Conservation (phyloP, 2,888 invertebrate species). For the Xanthia togata region DNA sequence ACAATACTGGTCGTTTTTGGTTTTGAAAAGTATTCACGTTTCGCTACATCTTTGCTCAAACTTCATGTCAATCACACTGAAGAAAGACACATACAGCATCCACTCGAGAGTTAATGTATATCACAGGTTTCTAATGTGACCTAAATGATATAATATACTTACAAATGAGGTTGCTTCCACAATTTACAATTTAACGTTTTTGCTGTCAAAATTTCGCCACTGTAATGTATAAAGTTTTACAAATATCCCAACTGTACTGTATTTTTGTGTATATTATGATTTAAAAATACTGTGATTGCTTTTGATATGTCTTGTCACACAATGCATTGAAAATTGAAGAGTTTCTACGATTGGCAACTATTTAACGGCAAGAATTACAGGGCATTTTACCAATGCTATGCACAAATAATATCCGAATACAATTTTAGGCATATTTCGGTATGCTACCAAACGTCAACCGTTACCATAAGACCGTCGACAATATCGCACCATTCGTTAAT, state of each 20-base stretch:
- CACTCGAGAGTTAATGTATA: slow-evolving; percentile 85
- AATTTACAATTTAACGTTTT: slow-evolving; percentile 70
- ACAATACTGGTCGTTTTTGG: slow-evolving; percentile 89
- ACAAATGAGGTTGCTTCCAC: slow-evolving; percentile 75
- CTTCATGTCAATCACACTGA: slow-evolving; percentile 78
- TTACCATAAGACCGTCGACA: slow-evolving; percentile 87
- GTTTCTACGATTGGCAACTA: slow-evolving; percentile 61
- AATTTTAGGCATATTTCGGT: slow-evolving; percentile 86
- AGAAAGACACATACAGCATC: slow-evolving; percentile 83
- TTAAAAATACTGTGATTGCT: slow-evolving; percentile 79
- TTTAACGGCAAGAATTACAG: slow-evolving; percentile 83
- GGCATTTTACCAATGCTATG: slow-evolving; percentile 82
- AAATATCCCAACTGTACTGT: slow-evolving; percentile 58
- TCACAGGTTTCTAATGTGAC: slow-evolving; percentile 89
- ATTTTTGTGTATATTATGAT: slow-evolving; percentile 59
- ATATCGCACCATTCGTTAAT: slow-evolving; percentile 89
- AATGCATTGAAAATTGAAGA: slow-evolving; percentile 74
- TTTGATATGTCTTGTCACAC: slow-evolving; percentile 87
- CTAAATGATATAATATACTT: slow-evolving; percentile 84
- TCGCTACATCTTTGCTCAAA: slow-evolving; percentile 56
- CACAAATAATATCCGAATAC: slow-evolving; percentile 85
- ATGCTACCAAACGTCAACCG: slow-evolving; percentile 81
- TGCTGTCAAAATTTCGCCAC: slow-evolving; percentile 74
- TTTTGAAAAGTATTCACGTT: slow-evolving; percentile 69
- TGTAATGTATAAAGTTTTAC: slow-evolving; percentile 61